A percentile compares a stretch with the other conserved stretches of the same genome.
phyloP scores from a whole-genome alignment of 2,888 invertebrate species.

The Unio pictorum region DNA sequence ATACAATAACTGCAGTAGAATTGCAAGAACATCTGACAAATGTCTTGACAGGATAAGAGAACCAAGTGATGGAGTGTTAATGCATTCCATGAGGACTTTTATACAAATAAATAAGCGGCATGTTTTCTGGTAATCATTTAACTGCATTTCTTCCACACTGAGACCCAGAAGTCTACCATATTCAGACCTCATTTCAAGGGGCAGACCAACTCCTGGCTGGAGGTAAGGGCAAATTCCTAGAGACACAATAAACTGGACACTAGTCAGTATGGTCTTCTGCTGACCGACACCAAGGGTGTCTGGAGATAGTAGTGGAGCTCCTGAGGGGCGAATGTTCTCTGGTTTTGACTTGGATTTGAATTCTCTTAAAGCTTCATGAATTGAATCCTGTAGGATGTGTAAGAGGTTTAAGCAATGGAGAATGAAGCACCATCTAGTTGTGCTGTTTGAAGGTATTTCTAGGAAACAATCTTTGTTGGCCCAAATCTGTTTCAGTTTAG shows the following conservation, averaged over 20 bases:
- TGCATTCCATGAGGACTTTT: constrained; percentile 40
- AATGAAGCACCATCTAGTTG: constrained; percentile 41
- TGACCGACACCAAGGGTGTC: constrained; percentile 79
- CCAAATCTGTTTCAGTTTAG: not conserved
- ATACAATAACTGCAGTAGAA: constrained; percentile 80
- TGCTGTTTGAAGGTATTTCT: constrained; percentile 1
- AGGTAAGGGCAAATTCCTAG: constrained; percentile 81
- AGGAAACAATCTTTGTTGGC: constrained; percentile 15
- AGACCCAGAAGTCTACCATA: constrained; percentile 40
- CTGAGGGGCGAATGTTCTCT: constrained; percentile 22
- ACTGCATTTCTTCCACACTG: constrained; percentile 1
- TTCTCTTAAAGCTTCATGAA: constrained; percentile 19
- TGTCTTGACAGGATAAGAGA: constrained; percentile 76
- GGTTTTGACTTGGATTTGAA: constrained; percentile 13
- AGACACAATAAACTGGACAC: constrained; percentile 78
- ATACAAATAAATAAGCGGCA: constrained; percentile 41
- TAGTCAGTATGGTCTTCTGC: constrained; percentile 77
- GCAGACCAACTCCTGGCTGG: constrained; percentile 79
- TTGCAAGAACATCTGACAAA: constrained; percentile 78
- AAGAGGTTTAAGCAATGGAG: constrained; percentile 37
- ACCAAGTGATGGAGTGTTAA: constrained; percentile 70
- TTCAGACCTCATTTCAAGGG: constrained; percentile 72
- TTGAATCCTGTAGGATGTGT: constrained; percentile 26
- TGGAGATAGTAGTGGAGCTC: constrained; percentile 46
- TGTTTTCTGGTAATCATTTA: constrained; percentile 17